Conservation (phyloP, 2,797 vertebrate genomes). For the Brachymystax lenok region DNA sequence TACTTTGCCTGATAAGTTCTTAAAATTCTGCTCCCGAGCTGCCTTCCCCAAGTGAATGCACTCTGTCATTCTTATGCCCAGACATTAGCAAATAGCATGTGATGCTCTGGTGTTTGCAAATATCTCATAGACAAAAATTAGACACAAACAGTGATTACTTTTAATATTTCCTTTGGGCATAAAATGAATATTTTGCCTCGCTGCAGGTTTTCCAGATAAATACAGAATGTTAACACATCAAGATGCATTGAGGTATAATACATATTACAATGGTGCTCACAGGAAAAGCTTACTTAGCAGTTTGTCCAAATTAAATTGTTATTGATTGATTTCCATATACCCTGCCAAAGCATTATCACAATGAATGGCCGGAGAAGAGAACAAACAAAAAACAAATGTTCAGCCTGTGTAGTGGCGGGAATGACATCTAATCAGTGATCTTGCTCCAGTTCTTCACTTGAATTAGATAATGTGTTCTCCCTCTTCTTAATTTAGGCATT, state of each 20-base stretch:
- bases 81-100: slow-evolving; percentile 11
- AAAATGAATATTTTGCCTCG: slow-evolving; percentile 7
- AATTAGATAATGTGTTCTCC: background rate
- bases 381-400: slow-evolving; percentile 9
- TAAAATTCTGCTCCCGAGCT: slow-evolving; percentile 6
- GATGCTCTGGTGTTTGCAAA: background rate
- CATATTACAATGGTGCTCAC: slow-evolving; percentile 26
- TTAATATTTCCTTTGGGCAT: background rate
- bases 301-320: slow-evolving; percentile 63
- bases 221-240: slow-evolving; percentile 23
- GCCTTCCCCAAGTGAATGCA: slow-evolving; percentile 18
- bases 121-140: background rate
- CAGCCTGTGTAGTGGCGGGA: slow-evolving; percentile 3
- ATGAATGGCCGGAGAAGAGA: slow-evolving; percentile 16
- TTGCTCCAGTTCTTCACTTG: background rate
- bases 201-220: slow-evolving; percentile 9
- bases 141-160: background rate
- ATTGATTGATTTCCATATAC: slow-evolving; percentile 47
- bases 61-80: slow-evolving; percentile 6
- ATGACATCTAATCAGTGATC: slow-evolving; percentile 7
- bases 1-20: slow-evolving; percentile 27
- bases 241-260: slow-evolving; percentile 31
- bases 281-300: slow-evolving; percentile 46
- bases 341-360: slow-evolving; percentile 39
- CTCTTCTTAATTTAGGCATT: background rate